Percentiles rank a stretch among this genome's conserved stretches.
Conservation (phyloP, 2,797 vertebrate genomes). For the Sebastes melanostomus region DNA sequence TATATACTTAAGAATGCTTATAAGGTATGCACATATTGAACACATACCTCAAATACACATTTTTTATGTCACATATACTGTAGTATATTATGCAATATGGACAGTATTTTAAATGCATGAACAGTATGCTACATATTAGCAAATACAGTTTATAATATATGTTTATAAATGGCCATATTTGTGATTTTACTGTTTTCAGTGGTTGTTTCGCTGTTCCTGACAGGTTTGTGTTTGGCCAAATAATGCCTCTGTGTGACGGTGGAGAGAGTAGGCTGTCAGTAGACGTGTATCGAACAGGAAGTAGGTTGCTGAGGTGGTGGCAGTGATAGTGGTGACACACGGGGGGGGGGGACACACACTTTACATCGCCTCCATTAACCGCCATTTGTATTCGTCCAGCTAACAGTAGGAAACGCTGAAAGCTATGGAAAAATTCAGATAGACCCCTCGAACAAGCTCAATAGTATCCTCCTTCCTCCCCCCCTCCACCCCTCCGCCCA, state of each 20-base stretch:
- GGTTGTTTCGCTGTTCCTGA: neutral
- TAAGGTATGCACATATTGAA: neutral
- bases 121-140: neutral
- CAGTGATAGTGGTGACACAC: neutral
- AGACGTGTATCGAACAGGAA: slow-evolving; percentile 23
- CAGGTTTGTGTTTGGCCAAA: neutral
- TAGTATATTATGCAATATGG: neutral
- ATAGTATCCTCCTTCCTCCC: neutral
- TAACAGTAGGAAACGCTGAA: slow-evolving; percentile 57
- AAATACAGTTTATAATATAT: neutral
- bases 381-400: slow-evolving; percentile 41
- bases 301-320: neutral
- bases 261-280: neutral
- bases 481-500: neutral
- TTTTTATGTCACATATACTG: neutral
- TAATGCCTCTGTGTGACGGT: neutral
- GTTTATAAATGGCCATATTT: neutral
- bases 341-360: neutral
- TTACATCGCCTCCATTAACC: slow-evolving; percentile 50
- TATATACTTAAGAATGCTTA: neutral
- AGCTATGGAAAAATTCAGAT: slow-evolving; percentile 68
- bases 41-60: neutral
- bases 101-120: neutral
- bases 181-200: neutral
- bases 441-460: slow-evolving; percentile 15